Percentiles rank a stretch among this genome's conserved stretches.
These are phyloP conservation scores for Apodemia hepburni DNA, from an alignment of 2,888 invertebrate genomes.

Conservation along the genomic window DNA sequence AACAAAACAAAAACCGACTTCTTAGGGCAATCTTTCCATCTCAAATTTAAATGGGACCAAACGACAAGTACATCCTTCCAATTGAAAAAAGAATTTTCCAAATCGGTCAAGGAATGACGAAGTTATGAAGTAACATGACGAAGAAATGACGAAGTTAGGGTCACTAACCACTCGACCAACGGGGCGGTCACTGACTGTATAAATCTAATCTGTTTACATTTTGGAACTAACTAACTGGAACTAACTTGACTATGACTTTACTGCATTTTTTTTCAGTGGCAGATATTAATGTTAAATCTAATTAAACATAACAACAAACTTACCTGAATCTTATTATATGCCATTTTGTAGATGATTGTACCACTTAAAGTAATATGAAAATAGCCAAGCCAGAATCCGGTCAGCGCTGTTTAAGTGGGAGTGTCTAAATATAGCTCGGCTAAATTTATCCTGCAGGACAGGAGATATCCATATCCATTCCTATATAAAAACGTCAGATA, in stretches of 20 bases:
- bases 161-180: too few species aligned
- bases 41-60: too few species aligned
- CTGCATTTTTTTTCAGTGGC: neutral
- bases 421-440: conserved; percentile 37
- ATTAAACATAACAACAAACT: neutral
- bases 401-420: conserved; percentile 34
- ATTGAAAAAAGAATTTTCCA: too few species aligned
- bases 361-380: conserved; percentile 37
- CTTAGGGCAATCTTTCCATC: too few species aligned
- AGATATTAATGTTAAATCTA: neutral
- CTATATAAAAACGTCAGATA: neutral
- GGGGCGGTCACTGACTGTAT: too few species aligned
- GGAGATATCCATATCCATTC: neutral
- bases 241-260: neutral
- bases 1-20: too few species aligned
- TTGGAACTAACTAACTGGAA: too few species aligned
- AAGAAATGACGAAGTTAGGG: too few species aligned
- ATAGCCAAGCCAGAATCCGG: conserved; percentile 31
- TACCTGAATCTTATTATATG: neutral
- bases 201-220: too few species aligned
- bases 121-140: too few species aligned
- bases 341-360: conserved; percentile 17
- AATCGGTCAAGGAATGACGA: too few species aligned
- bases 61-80: too few species aligned
- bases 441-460: conserved; percentile 27